Evolutionary conservation across 2,113 vertebrate species (phyloP), one percentile per base, ranked within the genome.

Genomic region (Anthoscopus minutus): DNA sequence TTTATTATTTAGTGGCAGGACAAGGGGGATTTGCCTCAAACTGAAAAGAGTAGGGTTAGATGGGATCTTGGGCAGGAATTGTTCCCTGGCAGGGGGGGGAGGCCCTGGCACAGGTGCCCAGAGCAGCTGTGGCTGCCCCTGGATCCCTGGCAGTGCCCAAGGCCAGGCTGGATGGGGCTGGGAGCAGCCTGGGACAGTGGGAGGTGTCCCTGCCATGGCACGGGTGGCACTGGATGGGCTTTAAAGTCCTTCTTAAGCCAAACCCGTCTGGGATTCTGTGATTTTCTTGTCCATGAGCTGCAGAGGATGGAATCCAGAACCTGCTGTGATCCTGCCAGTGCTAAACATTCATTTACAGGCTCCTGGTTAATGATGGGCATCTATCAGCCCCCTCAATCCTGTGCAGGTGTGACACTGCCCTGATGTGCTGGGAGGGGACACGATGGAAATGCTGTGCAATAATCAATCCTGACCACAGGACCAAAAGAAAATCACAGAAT

Each of bases 31-130:
- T 12, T 21, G 37, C 37, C 11, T 24, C 37, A 42, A 7, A 44
- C 21, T 14, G 38, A 40, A 47, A 11, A 27, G 37, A 42, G 37
- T 0, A 16, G 50, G 18, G 0, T 3, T 44, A 5, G 42, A 1
- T 58, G 44, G 35, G 77, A 58, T 7, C 2, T 9, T 51, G 22
- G 58, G 67, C 1, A 37, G 66, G 12, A 50, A 65, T 57, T 12
- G 9, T 22, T 65, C 21, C 25, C 35, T 72, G 76, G 0, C n/a
- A n/a, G n/a, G n/a, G n/a, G n/a, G n/a, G n/a, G n/a, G n/a, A 81
- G 44, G 44, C 10, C 40, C 86, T 88, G 77, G 77, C 77, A 51
- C 51, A 60, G 86, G 8, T 89, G 69, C 33, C 45, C 77, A 81
- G 60, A 81, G 86, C 4, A 81, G 69, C 69, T 88, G 86, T 5